Conservation (phyloP, 64 coral and sea anemone genomes). For the Acropora yongei region DNA sequence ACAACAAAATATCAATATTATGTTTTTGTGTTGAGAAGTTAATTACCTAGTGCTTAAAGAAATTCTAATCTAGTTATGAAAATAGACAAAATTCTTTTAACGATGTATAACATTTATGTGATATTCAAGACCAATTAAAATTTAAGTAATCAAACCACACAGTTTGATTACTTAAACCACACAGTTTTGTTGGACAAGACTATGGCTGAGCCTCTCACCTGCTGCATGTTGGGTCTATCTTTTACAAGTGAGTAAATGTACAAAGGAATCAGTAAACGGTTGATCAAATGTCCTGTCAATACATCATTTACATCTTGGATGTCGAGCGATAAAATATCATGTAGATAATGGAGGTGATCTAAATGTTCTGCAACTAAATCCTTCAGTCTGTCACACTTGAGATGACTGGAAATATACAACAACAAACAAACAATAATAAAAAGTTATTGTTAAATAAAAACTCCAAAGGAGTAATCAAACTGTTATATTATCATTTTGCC, state of each 20-base stretch:
- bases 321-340: conserved; percentile 89
- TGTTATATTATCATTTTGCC: too few species aligned
- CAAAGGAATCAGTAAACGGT: conserved; percentile 87
- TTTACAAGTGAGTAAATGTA: conserved; percentile 95
- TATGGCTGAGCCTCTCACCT: conserved; percentile 7
- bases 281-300: conserved; percentile 89
- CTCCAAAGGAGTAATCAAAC: too few species aligned
- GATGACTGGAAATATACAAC: conserved; percentile 59
- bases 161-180: too few species aligned
- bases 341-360: conserved; percentile 94
- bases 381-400: conserved; percentile 89
- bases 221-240: conserved; percentile 42
- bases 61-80: too few species aligned
- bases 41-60: too few species aligned
- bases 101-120: too few species aligned
- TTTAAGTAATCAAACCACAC: too few species aligned
- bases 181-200: background rate
- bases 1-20: too few species aligned
- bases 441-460: too few species aligned
- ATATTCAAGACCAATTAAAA: too few species aligned
- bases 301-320: conserved; percentile 90
- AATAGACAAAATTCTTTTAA: too few species aligned
- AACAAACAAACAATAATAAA: background rate
- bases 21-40: too few species aligned
- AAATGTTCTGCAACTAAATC: conserved; percentile 94